Evolutionary conservation across 2,888 invertebrate genomes (phyloP).

Genomic region (Hyppa rectilinea): DNA sequence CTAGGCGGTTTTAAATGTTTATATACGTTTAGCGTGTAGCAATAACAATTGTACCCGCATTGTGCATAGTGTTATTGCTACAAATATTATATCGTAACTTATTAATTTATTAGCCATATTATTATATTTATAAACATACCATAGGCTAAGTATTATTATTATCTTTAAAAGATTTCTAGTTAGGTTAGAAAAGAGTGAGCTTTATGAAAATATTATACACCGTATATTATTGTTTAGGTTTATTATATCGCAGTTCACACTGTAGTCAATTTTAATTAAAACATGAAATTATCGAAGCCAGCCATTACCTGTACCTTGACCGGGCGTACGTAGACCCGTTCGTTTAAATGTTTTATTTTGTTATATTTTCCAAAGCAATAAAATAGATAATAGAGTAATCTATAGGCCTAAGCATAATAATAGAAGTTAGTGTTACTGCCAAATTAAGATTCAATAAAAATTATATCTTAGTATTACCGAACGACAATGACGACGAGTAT

Average conservation of each 20-base stretch:
- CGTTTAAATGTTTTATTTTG: conserved; percentile 82
- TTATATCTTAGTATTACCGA: conserved; percentile 75
- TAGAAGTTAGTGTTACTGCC: conserved; percentile 85
- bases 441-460: conserved; percentile 74
- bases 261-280: conserved; percentile 81
- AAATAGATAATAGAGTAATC: conserved; percentile 79
- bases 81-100: conserved; percentile 80
- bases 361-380: conserved; percentile 89
- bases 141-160: conserved; percentile 89
- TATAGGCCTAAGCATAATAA: conserved; percentile 85
- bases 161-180: conserved; percentile 89
- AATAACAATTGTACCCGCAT: conserved; percentile 73
- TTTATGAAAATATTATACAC: conserved; percentile 86
- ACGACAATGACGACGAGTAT: conserved; percentile 75
- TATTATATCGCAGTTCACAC: conserved; percentile 77
- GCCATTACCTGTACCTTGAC: conserved; percentile 86
- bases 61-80: conserved; percentile 77
- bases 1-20: conserved; percentile 82
- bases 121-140: conserved; percentile 90
- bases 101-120: conserved; percentile 89
- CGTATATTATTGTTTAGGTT: conserved; percentile 82
- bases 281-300: conserved; percentile 82
- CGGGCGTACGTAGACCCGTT: conserved; percentile 70
- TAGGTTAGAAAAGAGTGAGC: conserved; percentile 89
- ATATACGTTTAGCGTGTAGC: conserved; percentile 71